Percentiles rank a stretch among this genome's conserved stretches.
Evolutionary conservation across 1,140 invertebrate species (phyloP).

Genomic region (Drosophila melanica): DNA sequence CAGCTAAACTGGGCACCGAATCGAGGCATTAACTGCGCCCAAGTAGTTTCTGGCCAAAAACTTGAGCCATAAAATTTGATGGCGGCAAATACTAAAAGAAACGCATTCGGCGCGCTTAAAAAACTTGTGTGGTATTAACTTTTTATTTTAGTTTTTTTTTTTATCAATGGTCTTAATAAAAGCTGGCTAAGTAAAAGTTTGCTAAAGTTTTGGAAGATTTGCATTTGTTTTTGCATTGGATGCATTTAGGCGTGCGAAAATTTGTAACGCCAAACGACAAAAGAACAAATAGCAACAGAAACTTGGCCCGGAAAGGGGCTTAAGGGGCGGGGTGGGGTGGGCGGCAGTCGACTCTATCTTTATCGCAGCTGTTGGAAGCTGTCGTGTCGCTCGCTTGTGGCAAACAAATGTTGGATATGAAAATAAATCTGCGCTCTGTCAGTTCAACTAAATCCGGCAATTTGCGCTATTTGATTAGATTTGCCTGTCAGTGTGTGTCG

Average conservation of each 20-base stretch:
- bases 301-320: neutral
- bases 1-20: constrained; percentile 11
- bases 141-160: too few species aligned
- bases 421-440: constrained; percentile 36
- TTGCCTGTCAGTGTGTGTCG: neutral
- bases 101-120: neutral
- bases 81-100: constrained; percentile 15
- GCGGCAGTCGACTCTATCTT: constrained; percentile 27
- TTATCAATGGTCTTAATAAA: constrained; percentile 10
- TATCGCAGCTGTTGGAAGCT: neutral
- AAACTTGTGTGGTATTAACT: constrained; percentile 19
- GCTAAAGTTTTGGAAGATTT: neutral
- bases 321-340: neutral
- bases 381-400: constrained; percentile 22
- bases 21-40: constrained; percentile 26
- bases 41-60: constrained; percentile 45
- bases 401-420: constrained; percentile 31
- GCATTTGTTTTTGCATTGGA: constrained; percentile 17
- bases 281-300: constrained; percentile 28
- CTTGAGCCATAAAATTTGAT: constrained; percentile 63
- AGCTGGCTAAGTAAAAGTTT: constrained; percentile 3
- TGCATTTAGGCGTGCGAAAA: constrained; percentile 36
- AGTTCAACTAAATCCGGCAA: constrained; percentile 39
- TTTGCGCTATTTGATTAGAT: constrained; percentile 59
- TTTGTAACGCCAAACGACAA: constrained; percentile 1